Evolutionary conservation across 2,797 vertebrate species (phyloP).

Genomic region (Epinephelus coioides): DNA sequence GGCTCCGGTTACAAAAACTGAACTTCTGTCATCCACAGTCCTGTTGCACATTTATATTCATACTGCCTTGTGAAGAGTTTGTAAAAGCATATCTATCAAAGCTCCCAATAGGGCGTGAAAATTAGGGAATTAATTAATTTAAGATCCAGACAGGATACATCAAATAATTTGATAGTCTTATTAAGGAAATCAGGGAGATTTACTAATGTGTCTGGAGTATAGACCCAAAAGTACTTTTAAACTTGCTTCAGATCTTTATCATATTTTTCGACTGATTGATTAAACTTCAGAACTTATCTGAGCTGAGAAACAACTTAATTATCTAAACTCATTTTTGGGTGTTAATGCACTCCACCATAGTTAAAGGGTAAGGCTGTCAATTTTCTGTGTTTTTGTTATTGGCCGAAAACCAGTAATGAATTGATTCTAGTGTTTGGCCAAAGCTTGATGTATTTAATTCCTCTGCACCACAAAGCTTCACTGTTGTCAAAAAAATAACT

Average conservation of each 20-base stretch:
- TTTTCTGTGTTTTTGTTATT: not conserved
- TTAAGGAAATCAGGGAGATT: not conserved
- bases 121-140: slow-evolving; percentile 5
- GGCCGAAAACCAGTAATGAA: not conserved
- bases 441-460: not conserved
- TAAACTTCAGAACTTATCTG: not conserved
- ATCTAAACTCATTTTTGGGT: not conserved
- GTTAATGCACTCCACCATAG: not conserved
- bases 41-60: slow-evolving; percentile 30
- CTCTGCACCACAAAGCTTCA: not conserved
- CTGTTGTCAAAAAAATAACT: not conserved
- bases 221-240: not conserved
- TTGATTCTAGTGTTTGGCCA: not conserved
- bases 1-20: slow-evolving; percentile 23
- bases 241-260: not conserved
- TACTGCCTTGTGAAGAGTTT: not conserved
- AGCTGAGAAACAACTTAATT: not conserved
- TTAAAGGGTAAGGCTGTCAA: not conserved
- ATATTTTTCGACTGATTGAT: slow-evolving; percentile 5
- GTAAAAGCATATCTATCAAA: slow-evolving; percentile 13
- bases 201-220: not conserved
- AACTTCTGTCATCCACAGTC: slow-evolving; percentile 16
- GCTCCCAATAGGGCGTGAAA: slow-evolving; percentile 1
- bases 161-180: slow-evolving; percentile 1
- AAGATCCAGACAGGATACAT: not conserved